Evolutionary conservation across 2,113 vertebrate genomes (phyloP), one percentile per base, ranked within the genome.

Genomic region (Epinephelus cyanopodus): DNA sequence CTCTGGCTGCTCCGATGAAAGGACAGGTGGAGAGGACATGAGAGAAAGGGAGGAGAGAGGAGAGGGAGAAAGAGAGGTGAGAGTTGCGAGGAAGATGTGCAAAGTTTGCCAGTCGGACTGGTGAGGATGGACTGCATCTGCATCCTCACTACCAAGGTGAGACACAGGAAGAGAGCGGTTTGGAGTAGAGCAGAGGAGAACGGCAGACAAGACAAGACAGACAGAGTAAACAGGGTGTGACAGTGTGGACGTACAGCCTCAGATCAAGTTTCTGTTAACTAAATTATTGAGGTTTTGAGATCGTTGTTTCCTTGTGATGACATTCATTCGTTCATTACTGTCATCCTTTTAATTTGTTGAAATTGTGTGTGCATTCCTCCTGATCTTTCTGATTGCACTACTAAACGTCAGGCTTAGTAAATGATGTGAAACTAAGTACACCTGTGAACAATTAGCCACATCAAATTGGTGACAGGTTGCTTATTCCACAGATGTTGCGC

Each of bases 91-190:
- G 72, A 33, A 42, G 54, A 91, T 86, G 82, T n/a, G n/a, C n/a
- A 84, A 91, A 90, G 82, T 91, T 89, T 74, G 54, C 70, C 52
- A n/a, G 79, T 47, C 15, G 74, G 83, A 82, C 72, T 69, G 64
- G 58, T 66, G 82, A 90, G 83, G 76, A 94, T 94, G 93, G 92
- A 94, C 33, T 94, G 93, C 84, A 92, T 94, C 84, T 94, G 93
- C 73, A 94, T 94, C 90, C 89, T 94, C 83, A 93, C 89, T 74
- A 92, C 93, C 42, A 93, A 93, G 93, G 93, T 94, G 89, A 93
- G 93, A 84, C 56, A 48, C 5, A 21, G 23, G 2, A 70, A 52
- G 27, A 29, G 39, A 47, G 33, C 18, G 45, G 12, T 6, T 52
- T 69, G 50, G 8, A 81, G 21, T 7, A 79, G 66, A 11, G 23